A percentile compares a stretch with the other conserved stretches of the same genome.
Conservation (phyloP, 2,113 vertebrate species). For the Daphoenositta chrysoptera region DNA sequence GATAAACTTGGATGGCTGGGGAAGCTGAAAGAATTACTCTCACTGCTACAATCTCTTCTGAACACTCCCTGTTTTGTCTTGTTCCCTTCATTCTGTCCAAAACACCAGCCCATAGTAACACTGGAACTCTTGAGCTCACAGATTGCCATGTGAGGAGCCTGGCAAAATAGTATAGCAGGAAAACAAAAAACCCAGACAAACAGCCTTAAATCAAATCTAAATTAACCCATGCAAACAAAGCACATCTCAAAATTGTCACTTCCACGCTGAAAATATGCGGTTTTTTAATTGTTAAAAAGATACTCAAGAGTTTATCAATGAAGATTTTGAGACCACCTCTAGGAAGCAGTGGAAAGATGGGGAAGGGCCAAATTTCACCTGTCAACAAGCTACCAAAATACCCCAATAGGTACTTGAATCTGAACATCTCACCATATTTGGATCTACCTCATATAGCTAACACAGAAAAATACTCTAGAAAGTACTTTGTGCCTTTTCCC, state of each 20-base stretch:
- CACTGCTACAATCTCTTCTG: background rate
- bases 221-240: background rate
- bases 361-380: background rate
- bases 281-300: background rate
- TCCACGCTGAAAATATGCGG: background rate
- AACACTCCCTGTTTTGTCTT: background rate
- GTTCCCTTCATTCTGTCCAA: background rate
- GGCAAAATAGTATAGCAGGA: background rate
- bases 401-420: background rate
- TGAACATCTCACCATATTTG: background rate
- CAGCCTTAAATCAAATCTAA: background rate
- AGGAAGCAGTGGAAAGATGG: background rate
- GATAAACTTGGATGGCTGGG: background rate
- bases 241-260: background rate
- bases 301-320: background rate
- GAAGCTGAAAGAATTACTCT: background rate
- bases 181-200: background rate
- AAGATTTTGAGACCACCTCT: background rate
- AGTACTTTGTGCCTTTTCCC: background rate
- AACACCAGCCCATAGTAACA: background rate
- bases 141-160: background rate
- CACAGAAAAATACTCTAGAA: background rate
- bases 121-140: background rate
- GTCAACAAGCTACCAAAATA: background rate
- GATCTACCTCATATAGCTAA: background rate